These are phyloP conservation scores for Melanostigma gelatinosum DNA, from an alignment of 2,113 vertebrate genomes.

Conservation along the genomic window DNA sequence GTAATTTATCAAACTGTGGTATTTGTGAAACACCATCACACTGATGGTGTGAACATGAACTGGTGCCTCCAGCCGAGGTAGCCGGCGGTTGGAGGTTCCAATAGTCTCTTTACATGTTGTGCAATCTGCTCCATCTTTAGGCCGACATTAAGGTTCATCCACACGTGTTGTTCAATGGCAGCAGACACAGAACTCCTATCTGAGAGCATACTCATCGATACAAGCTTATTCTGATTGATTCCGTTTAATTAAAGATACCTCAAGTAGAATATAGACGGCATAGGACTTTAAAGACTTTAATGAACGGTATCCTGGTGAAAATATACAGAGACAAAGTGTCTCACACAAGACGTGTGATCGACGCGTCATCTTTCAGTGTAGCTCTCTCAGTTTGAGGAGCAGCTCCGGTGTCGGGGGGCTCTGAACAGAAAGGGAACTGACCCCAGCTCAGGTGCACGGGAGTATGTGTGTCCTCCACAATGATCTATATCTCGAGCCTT, in stretches of 20 bases:
- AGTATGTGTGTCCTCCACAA: conserved; percentile 74
- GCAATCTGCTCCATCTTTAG: background rate
- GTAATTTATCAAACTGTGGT: background rate
- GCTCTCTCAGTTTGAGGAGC: background rate
- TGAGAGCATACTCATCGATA: too few relatives aligned
- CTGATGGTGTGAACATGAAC: background rate
- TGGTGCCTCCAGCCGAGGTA: background rate
- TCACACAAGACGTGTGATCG: background rate
- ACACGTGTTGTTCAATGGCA: background rate
- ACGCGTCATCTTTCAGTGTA: background rate
- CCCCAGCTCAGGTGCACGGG: conserved; percentile 59
- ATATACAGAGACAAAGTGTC: background rate
- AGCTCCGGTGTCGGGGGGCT: background rate
- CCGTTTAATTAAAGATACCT: background rate
- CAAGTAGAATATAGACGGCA: background rate
- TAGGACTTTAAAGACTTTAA: background rate
- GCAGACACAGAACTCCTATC: too few relatives aligned
- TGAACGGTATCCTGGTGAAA: background rate
- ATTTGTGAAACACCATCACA: background rate
- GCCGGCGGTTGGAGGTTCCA: background rate
- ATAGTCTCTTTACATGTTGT: background rate
- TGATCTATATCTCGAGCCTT: conserved; percentile 73
- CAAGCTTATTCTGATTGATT: too few relatives aligned
- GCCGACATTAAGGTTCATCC: background rate
- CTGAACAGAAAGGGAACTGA: conserved; percentile 51